Base-by-base conservation (phyloP, 1,140 invertebrate genomes). In the Pteromalus puparum region DNA sequence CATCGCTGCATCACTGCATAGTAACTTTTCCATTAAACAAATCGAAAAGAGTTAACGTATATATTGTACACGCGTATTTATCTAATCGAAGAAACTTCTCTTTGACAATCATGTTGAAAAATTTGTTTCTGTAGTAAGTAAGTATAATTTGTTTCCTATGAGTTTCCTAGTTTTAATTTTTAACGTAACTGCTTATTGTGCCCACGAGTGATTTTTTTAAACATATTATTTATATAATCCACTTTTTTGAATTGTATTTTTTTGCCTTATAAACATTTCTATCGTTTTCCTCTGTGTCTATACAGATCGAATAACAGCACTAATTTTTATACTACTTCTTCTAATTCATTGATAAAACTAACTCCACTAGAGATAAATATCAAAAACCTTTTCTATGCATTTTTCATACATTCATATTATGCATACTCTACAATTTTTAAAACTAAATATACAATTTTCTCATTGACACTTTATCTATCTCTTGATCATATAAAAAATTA, bases 81-180 rank as follows among this genome's bases (percentile, higher is more conserved):
- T 61, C 21, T 68, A 76, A 72, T 30, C 1, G 24, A 79, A 2
- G 78, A 30, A 67, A 30, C 24, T 81, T 80, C 24, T 77, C 46
- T 67, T 77, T 77, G 83, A 85, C 73, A 85, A 85, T 81, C 73
- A 81, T 30, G 28, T 76, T 61, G 18, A 42, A 48, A 30, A 24
- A 4, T 78, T 72, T 67, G n/a, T 65, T 48, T 68, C 38, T 24
- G 13, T 72, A 81, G 53, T 42, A 30, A 34, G 61, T 82, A 61
- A 38, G 30, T 65, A 53, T 83, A 26, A 61, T 82, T 65, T 75
- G 13, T 74, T 74, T 30, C 34, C 21, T 30, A 61, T 15, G 21
- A 61, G 18, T 61, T 21, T 61, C 53, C 53, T 65, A 65, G 24
- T 82, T 82, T 61, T 46, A 73, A 82, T 26, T 81, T 53, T 48